Conservation (phyloP, 1,140 invertebrate species). For the Thalassaphorura encarpata region DNA sequence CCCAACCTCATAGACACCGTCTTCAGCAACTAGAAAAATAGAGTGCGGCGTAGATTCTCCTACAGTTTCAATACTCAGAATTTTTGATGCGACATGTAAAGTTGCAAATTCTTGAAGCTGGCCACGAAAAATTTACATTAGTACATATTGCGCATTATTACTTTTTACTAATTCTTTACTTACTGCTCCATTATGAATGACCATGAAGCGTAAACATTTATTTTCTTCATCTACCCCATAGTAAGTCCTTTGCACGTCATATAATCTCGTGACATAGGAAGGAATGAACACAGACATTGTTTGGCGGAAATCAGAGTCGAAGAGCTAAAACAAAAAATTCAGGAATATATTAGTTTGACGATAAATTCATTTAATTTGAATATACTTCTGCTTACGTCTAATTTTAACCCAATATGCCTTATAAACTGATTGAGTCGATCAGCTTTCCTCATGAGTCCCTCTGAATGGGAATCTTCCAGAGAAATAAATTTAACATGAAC, state of each 20-base stretch:
- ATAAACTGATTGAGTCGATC: conserved; percentile 22
- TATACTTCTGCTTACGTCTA: conserved; percentile 26
- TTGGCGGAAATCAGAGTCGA: conserved; percentile 31
- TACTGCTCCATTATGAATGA: conserved; percentile 27
- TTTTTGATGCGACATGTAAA: conserved; percentile 13
- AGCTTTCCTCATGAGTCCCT: conserved; percentile 18
- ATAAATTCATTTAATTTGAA: too few relatives aligned
- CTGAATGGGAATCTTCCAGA: conserved; percentile 21
- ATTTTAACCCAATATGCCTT: conserved; percentile 24
- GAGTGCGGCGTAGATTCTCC: conserved; percentile 15
- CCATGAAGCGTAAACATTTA: conserved; percentile 13
- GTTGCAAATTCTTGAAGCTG: conserved; percentile 31
- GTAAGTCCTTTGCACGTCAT: conserved; percentile 21
- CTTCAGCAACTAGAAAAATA: conserved; percentile 22
- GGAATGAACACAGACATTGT: conserved; percentile 22
- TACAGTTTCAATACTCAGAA: conserved; percentile 21
- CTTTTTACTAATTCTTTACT: neutral
- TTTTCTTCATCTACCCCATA: conserved; percentile 25
- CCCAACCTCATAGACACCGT: conserved; percentile 23
- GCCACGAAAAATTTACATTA: neutral
- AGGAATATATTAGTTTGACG: neutral
- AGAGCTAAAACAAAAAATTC: conserved; percentile 17
- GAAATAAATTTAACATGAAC: conserved; percentile 19
- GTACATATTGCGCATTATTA: neutral
- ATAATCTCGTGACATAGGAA: conserved; percentile 21